Evolutionary conservation across 2,888 invertebrate genomes (phyloP).

Genomic region (Calliphora vomitoria): DNA sequence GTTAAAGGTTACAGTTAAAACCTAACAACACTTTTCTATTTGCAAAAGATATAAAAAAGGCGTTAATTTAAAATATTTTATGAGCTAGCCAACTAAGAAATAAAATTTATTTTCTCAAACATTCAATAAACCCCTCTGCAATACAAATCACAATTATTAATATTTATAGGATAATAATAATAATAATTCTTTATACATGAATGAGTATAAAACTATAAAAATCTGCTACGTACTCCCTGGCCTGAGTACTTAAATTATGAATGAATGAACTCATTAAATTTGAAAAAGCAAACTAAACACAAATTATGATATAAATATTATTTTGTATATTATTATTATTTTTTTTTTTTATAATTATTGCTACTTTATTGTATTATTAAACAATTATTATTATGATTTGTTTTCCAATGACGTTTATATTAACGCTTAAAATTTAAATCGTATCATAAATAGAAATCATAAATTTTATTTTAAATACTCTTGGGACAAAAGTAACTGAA

Average conservation of each 20-base stretch:
- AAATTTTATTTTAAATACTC: conserved; percentile 59
- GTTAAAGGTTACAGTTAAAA: conserved; percentile 62
- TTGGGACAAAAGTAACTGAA: not conserved
- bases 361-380: conserved; percentile 84
- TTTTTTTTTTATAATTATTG: conserved; percentile 83
- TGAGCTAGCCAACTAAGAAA: conserved; percentile 1
- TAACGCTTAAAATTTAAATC: conserved; percentile 58
- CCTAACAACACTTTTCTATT: conserved; percentile 29
- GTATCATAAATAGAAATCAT: conserved; percentile 68
- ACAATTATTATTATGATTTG: conserved; percentile 78
- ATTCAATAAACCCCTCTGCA: conserved; percentile 15
- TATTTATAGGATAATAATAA: conserved; percentile 61
- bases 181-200: conserved; percentile 13
- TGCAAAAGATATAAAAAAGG: conserved; percentile 50
- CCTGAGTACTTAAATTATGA: conserved; percentile 44
- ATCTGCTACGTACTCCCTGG: not conserved
- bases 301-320: conserved; percentile 49
- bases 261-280: conserved; percentile 41
- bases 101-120: conserved; percentile 19
- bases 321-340: conserved; percentile 47
- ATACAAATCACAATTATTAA: conserved; percentile 48
- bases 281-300: not conserved
- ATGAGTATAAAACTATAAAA: conserved; percentile 60
- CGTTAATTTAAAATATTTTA: conserved; percentile 59
- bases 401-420: conserved; percentile 46